Evolutionary conservation across 2,888 invertebrate genomes (phyloP), one percentile per base, ranked within the genome.

Genomic region (Ptilodon capucinus): DNA sequence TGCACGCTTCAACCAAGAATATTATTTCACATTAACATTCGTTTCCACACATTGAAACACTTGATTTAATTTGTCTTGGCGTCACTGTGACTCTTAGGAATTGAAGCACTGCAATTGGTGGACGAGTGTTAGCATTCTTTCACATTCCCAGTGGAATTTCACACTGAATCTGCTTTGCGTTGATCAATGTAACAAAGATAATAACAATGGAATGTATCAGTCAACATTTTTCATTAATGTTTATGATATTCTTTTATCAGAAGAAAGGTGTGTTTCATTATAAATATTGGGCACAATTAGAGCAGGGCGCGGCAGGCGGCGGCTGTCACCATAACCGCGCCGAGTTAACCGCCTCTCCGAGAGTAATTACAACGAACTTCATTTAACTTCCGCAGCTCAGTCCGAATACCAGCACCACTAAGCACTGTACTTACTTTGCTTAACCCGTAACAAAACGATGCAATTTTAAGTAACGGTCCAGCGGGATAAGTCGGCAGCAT

Each of bases 361-460:
- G 86, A 86, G 84, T 86, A 88, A 88, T 88, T 87, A 86, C 82
- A 81, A 79, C 72, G 79, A 86, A 88, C 81, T 86, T 86, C 86
- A 89, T 88, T 86, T 86, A 88, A 88, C 84, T 88, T 88, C 81
- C 86, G 79, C 79, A 75, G 83, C 86, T 83, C 80, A 75, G 79
- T 80, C 84, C 81, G 81, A 86, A 86, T 84, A 83, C 81, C 81
- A 79, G 79, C 73, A 76, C 84, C 83, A 75, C 85, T 86, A 85
- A 88, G 84, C 78, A 79, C 80, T 75, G 76, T 81, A 83, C 84
- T 84, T 81, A 80, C 83, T 81, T 81, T 77, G 79, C 81, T 85
- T 80, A 82, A 77, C 71, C 76, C 78, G 78, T 81, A 82, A 82
- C 84, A 83, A 82, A 85, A 85, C 79, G 85, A 81, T 81, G 82